Conservation (phyloP, 1,140 invertebrate genomes). For the Aphidius gifuensis region DNA sequence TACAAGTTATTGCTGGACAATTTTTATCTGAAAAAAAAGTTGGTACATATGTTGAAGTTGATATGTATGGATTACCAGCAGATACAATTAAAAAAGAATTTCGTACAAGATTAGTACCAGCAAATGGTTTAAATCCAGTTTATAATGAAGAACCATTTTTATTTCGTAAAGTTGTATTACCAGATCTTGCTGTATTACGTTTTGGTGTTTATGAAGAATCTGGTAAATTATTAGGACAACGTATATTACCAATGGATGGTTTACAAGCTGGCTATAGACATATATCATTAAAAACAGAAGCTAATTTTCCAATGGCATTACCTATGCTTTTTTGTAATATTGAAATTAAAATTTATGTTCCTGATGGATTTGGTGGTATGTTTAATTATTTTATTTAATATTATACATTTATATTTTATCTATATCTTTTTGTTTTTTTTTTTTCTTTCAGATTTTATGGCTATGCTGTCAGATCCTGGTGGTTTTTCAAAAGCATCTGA, state of each 20-base stretch:
- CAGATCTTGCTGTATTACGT: conserved; percentile 93
- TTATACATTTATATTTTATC: background rate
- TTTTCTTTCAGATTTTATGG: conserved; percentile 84
- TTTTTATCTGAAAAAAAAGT: conserved; percentile 53
- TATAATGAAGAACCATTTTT: conserved; percentile 85
- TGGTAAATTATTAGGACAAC: conserved; percentile 93
- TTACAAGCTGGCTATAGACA: conserved; percentile 96
- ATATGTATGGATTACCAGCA: conserved; percentile 81
- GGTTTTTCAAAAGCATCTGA: conserved; percentile 81
- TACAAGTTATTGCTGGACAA: conserved; percentile 58
- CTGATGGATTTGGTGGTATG: conserved; percentile 94
- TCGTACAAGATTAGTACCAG: conserved; percentile 73
- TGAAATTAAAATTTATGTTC: conserved; percentile 98
- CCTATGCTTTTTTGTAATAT: conserved; percentile 99
- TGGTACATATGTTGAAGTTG: conserved; percentile 77
- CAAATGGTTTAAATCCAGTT: conserved; percentile 77
- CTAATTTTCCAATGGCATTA: conserved; percentile 97
- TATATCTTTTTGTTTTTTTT: background rate
- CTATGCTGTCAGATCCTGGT: conserved; percentile 92
- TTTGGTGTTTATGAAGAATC: conserved; percentile 99
- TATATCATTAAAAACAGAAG: conserved; percentile 96
- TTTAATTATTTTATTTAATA: conserved; percentile 4
- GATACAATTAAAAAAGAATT: conserved; percentile 84
- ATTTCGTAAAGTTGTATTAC: conserved; percentile 88
- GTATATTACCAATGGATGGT: conserved; percentile 96